A percentile compares a stretch with the other conserved stretches of the same genome.
phyloP scores from a whole-genome alignment of 2,797 vertebrate genomes.

The Pangasius mekongensis region DNA sequence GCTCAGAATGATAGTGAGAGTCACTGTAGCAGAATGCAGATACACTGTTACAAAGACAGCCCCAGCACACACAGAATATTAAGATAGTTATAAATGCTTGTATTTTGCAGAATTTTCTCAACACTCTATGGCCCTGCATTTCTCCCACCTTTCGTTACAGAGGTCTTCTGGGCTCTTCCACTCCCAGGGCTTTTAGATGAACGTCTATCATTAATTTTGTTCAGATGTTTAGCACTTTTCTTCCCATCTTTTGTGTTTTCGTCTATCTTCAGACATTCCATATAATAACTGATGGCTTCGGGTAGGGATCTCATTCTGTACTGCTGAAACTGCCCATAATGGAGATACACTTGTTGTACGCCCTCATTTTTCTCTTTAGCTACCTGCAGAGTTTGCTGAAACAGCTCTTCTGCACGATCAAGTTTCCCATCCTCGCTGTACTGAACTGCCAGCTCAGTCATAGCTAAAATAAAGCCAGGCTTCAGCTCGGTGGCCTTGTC shows the following conservation, averaged over 20 bases:
- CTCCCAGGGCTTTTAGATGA: conserved; percentile 46
- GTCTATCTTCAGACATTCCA: conserved; percentile 65
- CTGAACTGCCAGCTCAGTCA: conserved; percentile 64
- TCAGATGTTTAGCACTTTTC: conserved; percentile 50
- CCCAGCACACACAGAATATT: conserved; percentile 57
- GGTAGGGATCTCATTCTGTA: conserved; percentile 56
- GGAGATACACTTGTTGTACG: conserved; percentile 57
- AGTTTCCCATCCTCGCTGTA: conserved; percentile 60
- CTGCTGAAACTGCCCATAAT: conserved; percentile 68
- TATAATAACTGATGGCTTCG: conserved; percentile 69
- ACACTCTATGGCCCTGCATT: conserved; percentile 60
- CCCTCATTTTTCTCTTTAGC: conserved; percentile 42
- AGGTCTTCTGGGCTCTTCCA: conserved; percentile 62
- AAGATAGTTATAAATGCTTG: conserved; percentile 53
- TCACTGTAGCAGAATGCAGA: not conserved
- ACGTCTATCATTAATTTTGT: conserved; percentile 58
- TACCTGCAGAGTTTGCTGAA: conserved; percentile 60
- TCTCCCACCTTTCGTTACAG: conserved; percentile 61
- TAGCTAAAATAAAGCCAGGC: conserved; percentile 61
- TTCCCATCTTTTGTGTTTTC: not conserved
- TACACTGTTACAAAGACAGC: not conserved
- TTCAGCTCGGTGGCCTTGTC: conserved; percentile 57
- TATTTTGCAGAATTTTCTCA: conserved; percentile 67
- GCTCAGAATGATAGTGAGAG: not conserved
- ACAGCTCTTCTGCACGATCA: conserved; percentile 70